phyloP scores from a whole-genome alignment of 2,797 vertebrate genomes.

The Rhinichthys osculus region DNA sequence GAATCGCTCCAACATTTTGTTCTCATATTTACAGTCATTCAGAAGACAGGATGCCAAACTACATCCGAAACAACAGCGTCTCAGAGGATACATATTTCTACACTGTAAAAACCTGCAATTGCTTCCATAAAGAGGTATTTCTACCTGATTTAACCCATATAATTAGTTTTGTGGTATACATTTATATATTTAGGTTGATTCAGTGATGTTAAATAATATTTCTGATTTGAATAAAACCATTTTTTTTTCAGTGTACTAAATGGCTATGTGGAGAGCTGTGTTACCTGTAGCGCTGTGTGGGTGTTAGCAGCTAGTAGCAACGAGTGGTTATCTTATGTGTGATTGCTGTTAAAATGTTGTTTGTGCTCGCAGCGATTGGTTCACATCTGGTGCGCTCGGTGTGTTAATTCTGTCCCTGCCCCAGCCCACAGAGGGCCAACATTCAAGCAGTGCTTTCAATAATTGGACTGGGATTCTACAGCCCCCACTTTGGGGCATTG shows the following conservation, averaged over 20 bases:
- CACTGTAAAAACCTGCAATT: neutral
- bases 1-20: slow-evolving; percentile 14
- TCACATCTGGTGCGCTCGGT: slow-evolving; percentile 58
- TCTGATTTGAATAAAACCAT: neutral
- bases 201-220: neutral
- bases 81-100: slow-evolving; percentile 24
- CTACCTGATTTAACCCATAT: neutral
- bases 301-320: slow-evolving; percentile 52
- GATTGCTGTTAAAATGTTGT: slow-evolving; percentile 40
- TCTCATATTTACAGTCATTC: slow-evolving; percentile 14
- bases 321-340: slow-evolving; percentile 41
- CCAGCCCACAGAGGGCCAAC: slow-evolving; percentile 68
- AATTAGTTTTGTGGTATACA: neutral
- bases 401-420: slow-evolving; percentile 59
- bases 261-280: slow-evolving; percentile 26
- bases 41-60: slow-evolving; percentile 1
- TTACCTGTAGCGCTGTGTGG: slow-evolving; percentile 55
- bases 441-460: slow-evolving; percentile 69
- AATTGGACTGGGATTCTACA: slow-evolving; percentile 80
- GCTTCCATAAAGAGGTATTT: neutral
- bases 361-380: slow-evolving; percentile 48
- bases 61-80: slow-evolving; percentile 17
- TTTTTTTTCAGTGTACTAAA: neutral
- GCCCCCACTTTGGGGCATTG: slow-evolving; percentile 70
- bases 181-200: neutral